Evolutionary conservation across 2,888 invertebrate species (phyloP).

Genomic region (Xestia sexstrigata): DNA sequence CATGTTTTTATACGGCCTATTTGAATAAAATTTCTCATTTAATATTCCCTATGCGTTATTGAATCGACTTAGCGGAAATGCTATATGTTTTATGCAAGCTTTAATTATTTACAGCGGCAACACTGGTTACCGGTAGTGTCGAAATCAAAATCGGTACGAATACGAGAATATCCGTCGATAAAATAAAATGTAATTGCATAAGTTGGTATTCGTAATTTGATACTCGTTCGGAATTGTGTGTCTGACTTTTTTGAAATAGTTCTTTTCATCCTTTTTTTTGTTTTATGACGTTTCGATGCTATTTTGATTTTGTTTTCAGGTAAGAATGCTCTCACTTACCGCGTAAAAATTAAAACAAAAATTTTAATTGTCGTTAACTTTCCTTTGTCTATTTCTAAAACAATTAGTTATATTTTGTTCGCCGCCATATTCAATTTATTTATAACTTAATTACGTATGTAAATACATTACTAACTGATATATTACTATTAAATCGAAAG

Average conservation of each 20-base stretch:
- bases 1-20: slow-evolving; percentile 65
- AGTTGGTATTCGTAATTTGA: slow-evolving; percentile 56
- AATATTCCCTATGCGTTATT: slow-evolving; percentile 66
- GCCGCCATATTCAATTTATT: neutral
- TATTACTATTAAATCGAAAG: slow-evolving; percentile 51
- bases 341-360: no score
- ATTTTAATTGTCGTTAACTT: neutral
- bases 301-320: slow-evolving; percentile 32
- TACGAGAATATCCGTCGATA: slow-evolving; percentile 49
- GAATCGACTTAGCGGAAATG: slow-evolving; percentile 65
- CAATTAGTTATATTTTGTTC: neutral
- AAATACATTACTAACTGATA: slow-evolving; percentile 34
- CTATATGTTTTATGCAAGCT: slow-evolving; percentile 62
- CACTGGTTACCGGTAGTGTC: slow-evolving; percentile 49
- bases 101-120: slow-evolving; percentile 55
- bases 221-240: slow-evolving; percentile 54
- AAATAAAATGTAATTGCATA: slow-evolving; percentile 63
- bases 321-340: no score
- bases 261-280: slow-evolving; percentile 31
- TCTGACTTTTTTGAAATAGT: slow-evolving; percentile 62
- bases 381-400: slow-evolving; percentile 12
- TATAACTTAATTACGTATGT: slow-evolving; percentile 45
- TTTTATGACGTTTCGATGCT: slow-evolving; percentile 4
- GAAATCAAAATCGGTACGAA: slow-evolving; percentile 56
- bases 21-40: slow-evolving; percentile 70